Evolutionary conservation across 2,888 invertebrate species (phyloP).

Genomic region (Acanthoscelides obtectus): DNA sequence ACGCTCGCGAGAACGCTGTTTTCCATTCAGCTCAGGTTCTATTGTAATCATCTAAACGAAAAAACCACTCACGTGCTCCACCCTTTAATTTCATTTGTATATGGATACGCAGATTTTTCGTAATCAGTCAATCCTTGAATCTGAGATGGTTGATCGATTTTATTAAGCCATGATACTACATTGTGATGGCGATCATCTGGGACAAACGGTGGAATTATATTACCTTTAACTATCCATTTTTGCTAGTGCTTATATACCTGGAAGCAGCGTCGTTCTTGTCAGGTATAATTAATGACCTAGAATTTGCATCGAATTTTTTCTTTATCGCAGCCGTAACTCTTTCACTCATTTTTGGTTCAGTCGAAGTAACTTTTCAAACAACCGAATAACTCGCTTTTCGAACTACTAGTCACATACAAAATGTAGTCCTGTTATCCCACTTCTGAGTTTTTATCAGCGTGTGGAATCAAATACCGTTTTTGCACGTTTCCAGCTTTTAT

Average conservation of each 20-base stretch:
- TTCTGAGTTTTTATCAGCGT: no score
- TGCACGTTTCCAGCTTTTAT: no score
- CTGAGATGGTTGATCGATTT: constrained; percentile 17
- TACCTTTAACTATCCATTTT: not conserved
- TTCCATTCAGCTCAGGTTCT: constrained; percentile 33
- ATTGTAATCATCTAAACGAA: constrained; percentile 19
- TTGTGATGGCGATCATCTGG: constrained; percentile 19
- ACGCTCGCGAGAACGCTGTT: constrained; percentile 17
- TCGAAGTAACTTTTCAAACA: not conserved
- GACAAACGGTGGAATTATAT: constrained; percentile 13
- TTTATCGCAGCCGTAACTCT: not conserved
- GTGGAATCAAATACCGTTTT: no score
- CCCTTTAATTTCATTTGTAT: constrained; percentile 19
- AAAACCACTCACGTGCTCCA: constrained; percentile 18
- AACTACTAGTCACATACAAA: no score
- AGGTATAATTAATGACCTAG: not conserved
- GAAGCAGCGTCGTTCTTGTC: not conserved
- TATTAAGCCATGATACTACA: constrained; percentile 18
- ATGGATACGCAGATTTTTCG: constrained; percentile 12
- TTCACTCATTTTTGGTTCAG: not conserved
- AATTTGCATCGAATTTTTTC: not conserved
- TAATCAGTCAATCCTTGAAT: constrained; percentile 19
- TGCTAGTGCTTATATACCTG: not conserved
- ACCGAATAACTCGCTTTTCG: no score
- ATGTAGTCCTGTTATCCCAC: not conserved